Evolutionary conservation across 1,140 invertebrate species (phyloP).

Genomic region (Drosophila sturtevanti): DNA sequence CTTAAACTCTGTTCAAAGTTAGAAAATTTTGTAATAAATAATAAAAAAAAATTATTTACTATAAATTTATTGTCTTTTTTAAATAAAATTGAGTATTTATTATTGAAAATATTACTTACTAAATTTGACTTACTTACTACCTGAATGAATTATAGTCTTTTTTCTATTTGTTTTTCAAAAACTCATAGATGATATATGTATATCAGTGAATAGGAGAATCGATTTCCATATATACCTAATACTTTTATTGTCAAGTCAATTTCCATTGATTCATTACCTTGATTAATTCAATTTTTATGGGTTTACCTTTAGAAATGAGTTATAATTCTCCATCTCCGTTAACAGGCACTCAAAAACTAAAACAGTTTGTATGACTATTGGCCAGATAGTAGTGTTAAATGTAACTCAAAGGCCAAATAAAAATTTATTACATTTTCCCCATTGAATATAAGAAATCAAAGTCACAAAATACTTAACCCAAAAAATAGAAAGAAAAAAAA

Average conservation of each 20-base stretch:
- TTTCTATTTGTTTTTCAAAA: neutral
- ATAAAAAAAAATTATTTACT: no score
- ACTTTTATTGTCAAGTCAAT: neutral
- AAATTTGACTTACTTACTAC: no score
- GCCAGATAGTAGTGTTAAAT: conserved; percentile 12
- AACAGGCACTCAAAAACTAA: conserved; percentile 38
- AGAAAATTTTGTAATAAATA: no score
- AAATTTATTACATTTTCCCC: conserved; percentile 60
- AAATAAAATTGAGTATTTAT: no score
- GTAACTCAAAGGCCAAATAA: conserved; percentile 51
- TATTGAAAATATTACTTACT: no score
- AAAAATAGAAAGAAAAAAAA: neutral
- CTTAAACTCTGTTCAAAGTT: no score
- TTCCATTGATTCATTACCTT: neutral
- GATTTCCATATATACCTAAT: neutral
- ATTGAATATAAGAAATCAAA: conserved; percentile 57
- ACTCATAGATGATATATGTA: neutral
- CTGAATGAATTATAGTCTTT: no score
- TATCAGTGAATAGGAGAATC: neutral
- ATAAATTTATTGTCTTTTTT: no score
- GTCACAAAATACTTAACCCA: conserved; percentile 33
- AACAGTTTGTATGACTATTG: conserved; percentile 21
- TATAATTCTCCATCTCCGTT: conserved; percentile 7
- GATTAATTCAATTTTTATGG: conserved; percentile 9
- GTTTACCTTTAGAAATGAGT: conserved; percentile 42